Conservation (phyloP, 92 coral and sea anemone species). For the Phymanthus crucifer region DNA sequence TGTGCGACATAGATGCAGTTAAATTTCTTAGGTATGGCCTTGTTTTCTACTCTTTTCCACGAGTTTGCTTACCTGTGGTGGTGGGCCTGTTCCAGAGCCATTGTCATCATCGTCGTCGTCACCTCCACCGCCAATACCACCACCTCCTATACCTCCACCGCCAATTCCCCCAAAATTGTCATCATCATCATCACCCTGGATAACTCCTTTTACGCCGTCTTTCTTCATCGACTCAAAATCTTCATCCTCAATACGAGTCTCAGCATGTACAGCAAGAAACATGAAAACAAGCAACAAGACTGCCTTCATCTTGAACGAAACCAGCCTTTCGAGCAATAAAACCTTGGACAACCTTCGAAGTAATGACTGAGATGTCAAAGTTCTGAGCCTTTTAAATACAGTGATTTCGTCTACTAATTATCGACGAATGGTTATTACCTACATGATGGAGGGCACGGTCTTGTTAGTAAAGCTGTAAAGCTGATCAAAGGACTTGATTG, state of each 20-base stretch:
- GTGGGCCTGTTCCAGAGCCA: not conserved
- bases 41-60: no score
- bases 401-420: not conserved
- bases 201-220: not conserved
- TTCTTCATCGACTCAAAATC: not conserved
- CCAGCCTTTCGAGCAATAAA: not conserved
- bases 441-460: no score
- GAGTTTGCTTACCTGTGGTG: not conserved
- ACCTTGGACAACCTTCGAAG: not conserved
- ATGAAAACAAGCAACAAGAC: not conserved
- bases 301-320: not conserved
- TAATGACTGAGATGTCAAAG: not conserved
- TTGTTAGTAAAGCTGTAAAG: no score
- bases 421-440: no score
- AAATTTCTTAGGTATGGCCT: no score
- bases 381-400: not conserved
- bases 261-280: not conserved
- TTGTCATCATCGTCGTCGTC: conserved; percentile 7
- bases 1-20: no score
- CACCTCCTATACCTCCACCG: no score
- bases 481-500: no score
- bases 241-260: not conserved
- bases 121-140: not conserved
- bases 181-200: conserved; percentile 3
- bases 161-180: not conserved